A percentile compares a stretch with the other conserved stretches of the same genome.
Conservation (phyloP, 2,888 invertebrate species). For the Villa cingulata region DNA sequence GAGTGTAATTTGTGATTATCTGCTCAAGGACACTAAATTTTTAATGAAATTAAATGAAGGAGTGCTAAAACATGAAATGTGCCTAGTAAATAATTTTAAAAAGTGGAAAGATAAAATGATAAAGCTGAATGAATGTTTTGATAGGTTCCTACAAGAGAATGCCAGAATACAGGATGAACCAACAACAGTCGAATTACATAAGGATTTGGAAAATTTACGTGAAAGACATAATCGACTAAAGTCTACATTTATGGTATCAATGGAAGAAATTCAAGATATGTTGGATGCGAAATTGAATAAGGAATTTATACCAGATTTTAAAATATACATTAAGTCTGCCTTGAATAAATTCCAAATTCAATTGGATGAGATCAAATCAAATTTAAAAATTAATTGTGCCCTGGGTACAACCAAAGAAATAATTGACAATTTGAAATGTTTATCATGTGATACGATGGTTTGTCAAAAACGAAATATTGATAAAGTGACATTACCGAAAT, state of each 20-base stretch:
- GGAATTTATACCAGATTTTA: slow-evolving; percentile 28
- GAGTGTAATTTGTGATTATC: not conserved
- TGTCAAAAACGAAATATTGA: slow-evolving; percentile 19
- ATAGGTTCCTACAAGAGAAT: slow-evolving; percentile 16
- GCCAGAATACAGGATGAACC: slow-evolving; percentile 22
- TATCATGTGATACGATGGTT: slow-evolving; percentile 24
- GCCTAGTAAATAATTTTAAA: not conserved
- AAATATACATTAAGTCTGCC: slow-evolving; percentile 24
- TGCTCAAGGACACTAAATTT: not conserved
- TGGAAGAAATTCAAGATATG: slow-evolving; percentile 34
- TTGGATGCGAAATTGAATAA: slow-evolving; percentile 32
- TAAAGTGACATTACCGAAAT: no score
- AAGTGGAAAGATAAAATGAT: slow-evolving; percentile 14
- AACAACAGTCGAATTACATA: slow-evolving; percentile 24
- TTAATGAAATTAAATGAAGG: not conserved
- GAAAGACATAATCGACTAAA: slow-evolving; percentile 18
- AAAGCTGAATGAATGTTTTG: slow-evolving; percentile 20
- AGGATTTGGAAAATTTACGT: slow-evolving; percentile 21
- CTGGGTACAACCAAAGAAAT: slow-evolving; percentile 25
- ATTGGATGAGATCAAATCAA: slow-evolving; percentile 6
- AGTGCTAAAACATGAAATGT: not conserved
- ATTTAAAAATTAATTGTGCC: slow-evolving; percentile 20
- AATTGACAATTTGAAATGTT: slow-evolving; percentile 21
- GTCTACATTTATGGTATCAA: slow-evolving; percentile 22
- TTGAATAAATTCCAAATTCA: slow-evolving; percentile 19